These are phyloP conservation scores for Parazoanthus darwini DNA, from an alignment of 92 coral and sea anemone genomes.

Conservation along the genomic window DNA sequence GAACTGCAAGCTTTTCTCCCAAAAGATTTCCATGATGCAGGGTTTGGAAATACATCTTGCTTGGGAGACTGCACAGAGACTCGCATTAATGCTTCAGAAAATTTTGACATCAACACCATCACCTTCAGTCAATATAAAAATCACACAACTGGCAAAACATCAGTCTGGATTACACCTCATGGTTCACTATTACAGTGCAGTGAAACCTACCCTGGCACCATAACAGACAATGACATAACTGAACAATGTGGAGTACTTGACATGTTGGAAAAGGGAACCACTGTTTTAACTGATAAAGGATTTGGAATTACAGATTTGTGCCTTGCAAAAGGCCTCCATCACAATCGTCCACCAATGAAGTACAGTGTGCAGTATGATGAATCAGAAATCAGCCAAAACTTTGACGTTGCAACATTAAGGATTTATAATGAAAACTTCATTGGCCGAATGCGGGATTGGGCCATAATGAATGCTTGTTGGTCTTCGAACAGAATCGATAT, in stretches of 20 bases:
- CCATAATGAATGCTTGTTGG: constrained; percentile 36
- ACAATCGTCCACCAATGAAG: constrained; percentile 45
- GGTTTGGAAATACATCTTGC: constrained; percentile 43
- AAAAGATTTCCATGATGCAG: constrained; percentile 34
- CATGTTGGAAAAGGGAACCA: constrained; percentile 18
- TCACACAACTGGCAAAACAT: constrained; percentile 57
- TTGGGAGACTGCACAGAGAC: constrained; percentile 48
- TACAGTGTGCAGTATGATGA: constrained; percentile 36
- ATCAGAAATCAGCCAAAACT: constrained; percentile 35
- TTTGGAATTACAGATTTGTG: constrained; percentile 49
- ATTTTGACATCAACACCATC: constrained; percentile 53
- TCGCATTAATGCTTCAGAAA: constrained; percentile 41
- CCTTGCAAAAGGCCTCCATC: constrained; percentile 23
- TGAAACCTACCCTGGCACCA: constrained; percentile 54
- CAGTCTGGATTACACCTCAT: constrained; percentile 54
- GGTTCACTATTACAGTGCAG: constrained; percentile 43
- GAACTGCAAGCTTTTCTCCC: constrained; percentile 40
- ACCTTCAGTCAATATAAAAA: constrained; percentile 57
- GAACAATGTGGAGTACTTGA: constrained; percentile 52
- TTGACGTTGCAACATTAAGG: constrained; percentile 37
- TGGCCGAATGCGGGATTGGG: constrained; percentile 46
- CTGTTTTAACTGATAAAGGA: constrained; percentile 46
- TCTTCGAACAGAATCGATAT: constrained; percentile 35
- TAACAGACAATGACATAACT: constrained; percentile 53
- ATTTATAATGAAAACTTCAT: constrained; percentile 50